A percentile compares a stretch with the other conserved stretches of the same genome.
These are phyloP conservation scores for Cheilosia urbana DNA, from an alignment of 2,888 invertebrate species.

Conservation along the genomic window DNA sequence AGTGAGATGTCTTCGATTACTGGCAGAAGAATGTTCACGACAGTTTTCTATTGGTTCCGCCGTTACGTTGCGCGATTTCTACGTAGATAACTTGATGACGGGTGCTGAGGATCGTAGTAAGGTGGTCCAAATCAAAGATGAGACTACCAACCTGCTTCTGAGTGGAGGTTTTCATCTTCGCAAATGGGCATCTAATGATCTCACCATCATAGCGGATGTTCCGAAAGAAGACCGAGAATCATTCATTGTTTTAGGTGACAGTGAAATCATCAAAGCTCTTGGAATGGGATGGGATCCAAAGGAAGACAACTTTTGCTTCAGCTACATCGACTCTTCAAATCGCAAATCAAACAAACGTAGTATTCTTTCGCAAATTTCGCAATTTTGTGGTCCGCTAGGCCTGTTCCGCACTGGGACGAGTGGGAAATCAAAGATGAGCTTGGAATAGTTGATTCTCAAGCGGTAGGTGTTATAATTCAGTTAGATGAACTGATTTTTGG, in stretches of 20 bases:
- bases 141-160: slow-evolving; percentile 17
- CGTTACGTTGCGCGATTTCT: slow-evolving; percentile 30
- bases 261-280: slow-evolving; percentile 7
- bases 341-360: no score
- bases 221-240: slow-evolving; percentile 6
- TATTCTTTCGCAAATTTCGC: no score
- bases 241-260: slow-evolving; percentile 31
- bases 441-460: no score
- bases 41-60: slow-evolving; percentile 20
- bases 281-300: no score
- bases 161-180: slow-evolving; percentile 38
- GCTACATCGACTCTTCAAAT: no score
- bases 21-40: neutral
- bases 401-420: no score
- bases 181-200: slow-evolving; percentile 43
- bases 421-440: no score
- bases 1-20: slow-evolving; percentile 30
- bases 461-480: no score
- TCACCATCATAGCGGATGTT: slow-evolving; percentile 5
- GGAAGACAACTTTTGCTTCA: no score
- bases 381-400: no score
- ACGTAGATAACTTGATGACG: slow-evolving; percentile 58
- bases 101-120: slow-evolving; percentile 46
- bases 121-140: slow-evolving; percentile 11
- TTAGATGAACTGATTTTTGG: no score